phyloP scores from a whole-genome alignment of 2,888 invertebrate species.

The Neoitamus cyanurus region DNA sequence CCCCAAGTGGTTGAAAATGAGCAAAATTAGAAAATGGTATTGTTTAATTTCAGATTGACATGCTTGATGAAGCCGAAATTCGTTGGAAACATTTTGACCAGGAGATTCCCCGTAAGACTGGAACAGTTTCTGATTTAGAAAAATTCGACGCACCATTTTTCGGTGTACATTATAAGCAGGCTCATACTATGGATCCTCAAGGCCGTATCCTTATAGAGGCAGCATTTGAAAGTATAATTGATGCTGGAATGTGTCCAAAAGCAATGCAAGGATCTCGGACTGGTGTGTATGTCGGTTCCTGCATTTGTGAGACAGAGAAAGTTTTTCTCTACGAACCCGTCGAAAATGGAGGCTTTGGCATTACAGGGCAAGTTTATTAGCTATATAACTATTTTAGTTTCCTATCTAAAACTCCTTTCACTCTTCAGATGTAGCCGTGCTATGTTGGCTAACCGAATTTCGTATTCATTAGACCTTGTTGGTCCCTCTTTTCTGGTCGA shows the following conservation, averaged over 20 bases:
- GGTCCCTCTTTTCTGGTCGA: slow-evolving; percentile 92
- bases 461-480: slow-evolving; percentile 86
- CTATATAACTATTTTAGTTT: no score
- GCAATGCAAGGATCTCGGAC: slow-evolving; percentile 74
- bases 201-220: slow-evolving; percentile 81
- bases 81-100: slow-evolving; percentile 81
- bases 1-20: no score
- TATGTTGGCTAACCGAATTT: slow-evolving; percentile 91
- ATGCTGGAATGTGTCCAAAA: slow-evolving; percentile 78
- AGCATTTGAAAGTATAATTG: slow-evolving; percentile 81
- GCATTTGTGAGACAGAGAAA: slow-evolving; percentile 78
- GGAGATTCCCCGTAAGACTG: slow-evolving; percentile 79
- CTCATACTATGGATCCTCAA: slow-evolving; percentile 82
- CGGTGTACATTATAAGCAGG: slow-evolving; percentile 80
- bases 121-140: slow-evolving; percentile 76
- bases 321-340: slow-evolving; percentile 77
- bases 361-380: slow-evolving; percentile 59
- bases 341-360: slow-evolving; percentile 67
- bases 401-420: slow-evolving; percentile 21
- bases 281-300: slow-evolving; percentile 80
- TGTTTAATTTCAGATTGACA: slow-evolving; percentile 76
- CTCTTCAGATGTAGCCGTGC: slow-evolving; percentile 85
- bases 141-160: slow-evolving; percentile 84
- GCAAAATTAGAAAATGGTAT: no score
- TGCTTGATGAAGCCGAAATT: slow-evolving; percentile 82